Conservation (phyloP, 2,888 invertebrate species). For the Harpalus rubripes region DNA sequence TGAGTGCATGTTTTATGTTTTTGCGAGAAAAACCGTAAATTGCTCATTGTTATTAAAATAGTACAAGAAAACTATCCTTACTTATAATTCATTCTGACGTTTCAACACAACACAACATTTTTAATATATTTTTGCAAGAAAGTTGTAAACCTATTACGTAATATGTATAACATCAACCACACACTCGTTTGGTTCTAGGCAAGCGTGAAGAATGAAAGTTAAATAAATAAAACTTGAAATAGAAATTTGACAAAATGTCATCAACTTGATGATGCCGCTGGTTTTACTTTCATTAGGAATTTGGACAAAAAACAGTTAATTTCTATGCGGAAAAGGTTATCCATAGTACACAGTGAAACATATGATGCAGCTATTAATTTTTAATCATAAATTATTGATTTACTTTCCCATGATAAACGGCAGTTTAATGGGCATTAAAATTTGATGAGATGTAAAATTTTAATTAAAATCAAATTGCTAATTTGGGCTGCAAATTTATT, state of each 20-base stretch:
- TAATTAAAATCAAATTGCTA: conserved; percentile 42
- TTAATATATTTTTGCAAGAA: conserved; percentile 6
- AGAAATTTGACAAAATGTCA: conserved; percentile 37
- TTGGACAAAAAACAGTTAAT: not conserved
- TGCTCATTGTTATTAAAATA: not conserved
- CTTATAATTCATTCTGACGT: not conserved
- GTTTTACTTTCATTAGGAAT: conserved; percentile 28
- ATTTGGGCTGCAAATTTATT: conserved; percentile 16
- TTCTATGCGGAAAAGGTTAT: not conserved
- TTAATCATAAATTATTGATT: conserved; percentile 48
- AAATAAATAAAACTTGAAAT: conserved; percentile 17
- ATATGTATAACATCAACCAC: conserved; percentile 26
- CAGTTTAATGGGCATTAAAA: conserved; percentile 41
- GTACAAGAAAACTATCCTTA: not conserved
- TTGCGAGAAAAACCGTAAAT: not conserved
- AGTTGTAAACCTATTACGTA: conserved; percentile 20
- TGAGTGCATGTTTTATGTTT: not conserved
- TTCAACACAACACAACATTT: conserved; percentile 16
- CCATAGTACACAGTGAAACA: not conserved
- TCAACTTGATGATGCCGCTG: not conserved
- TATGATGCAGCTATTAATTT: conserved; percentile 35
- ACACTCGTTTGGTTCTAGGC: conserved; percentile 1
- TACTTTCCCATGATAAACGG: conserved; percentile 34
- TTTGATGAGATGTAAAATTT: conserved; percentile 47
- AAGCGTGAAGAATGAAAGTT: conserved; percentile 40